Evolutionary conservation across 2,888 invertebrate species (phyloP), one percentile per base, ranked within the genome.

Genomic region (Liodrosophila aerea): DNA sequence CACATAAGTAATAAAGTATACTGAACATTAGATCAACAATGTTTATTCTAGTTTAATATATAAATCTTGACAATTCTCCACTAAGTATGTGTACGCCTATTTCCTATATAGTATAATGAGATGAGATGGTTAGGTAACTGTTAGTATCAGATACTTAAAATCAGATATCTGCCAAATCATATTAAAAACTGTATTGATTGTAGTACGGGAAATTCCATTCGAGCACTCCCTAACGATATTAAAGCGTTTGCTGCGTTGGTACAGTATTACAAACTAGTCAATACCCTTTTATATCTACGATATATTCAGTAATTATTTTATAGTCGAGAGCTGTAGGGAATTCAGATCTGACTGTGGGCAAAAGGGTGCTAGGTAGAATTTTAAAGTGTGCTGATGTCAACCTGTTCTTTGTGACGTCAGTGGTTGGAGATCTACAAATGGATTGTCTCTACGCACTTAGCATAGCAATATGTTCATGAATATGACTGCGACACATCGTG

Each of bases 381-480:
- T 11, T 2, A n/a, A 18, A 7, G 5, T 39, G 33, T n/a, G 66
- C 72, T 67, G 72, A 67, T 59, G 73, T 67, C 73, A 72, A 49
- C 66, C 29, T 7, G 37, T 67, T 58, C 67, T 71, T 34, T 52
- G 52, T 72, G 66, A 67, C 66, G 72, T 54, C 37, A 13, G 9
- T 12, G 30, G 9, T 11, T n/a, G 8, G 34, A 29, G 3, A 45
- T 37, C 13, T 31, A 44, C 51, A 44, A 30, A 37, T 58, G 33
- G 27, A 57, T 44, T 34, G 43, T n/a, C 3, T 0, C 41, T 16
- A 46, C 59, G 46, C 31, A 33, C 18, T 13, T 30, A 39, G 67
- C 52, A 67, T 67, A 59, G 12, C 29, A 67, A 72, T 59, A 31
- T 12, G 12, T 40, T 41, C n/a, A 72, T 67, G 66, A 59, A 57